Evolutionary conservation across 2,888 invertebrate genomes (phyloP).

Genomic region (Chironomus tentans): DNA sequence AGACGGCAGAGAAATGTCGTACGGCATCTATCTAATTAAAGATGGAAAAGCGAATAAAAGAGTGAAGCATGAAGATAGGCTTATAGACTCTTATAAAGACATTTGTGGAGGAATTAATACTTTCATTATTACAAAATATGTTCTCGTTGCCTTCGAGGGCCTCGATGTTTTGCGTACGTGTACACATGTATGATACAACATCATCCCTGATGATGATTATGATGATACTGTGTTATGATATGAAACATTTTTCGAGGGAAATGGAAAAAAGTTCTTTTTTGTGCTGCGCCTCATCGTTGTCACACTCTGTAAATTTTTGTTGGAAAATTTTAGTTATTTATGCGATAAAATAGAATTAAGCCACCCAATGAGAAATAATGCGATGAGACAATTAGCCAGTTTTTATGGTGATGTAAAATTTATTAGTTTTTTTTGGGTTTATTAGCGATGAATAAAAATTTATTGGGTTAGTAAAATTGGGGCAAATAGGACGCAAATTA

Average conservation of each 20-base stretch:
- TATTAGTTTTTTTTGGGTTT: too few species aligned
- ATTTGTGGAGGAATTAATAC: conserved; percentile 19
- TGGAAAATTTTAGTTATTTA: neutral
- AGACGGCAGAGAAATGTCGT: neutral
- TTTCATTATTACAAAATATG: conserved; percentile 21
- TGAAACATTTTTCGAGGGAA: neutral
- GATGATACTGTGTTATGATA: neutral
- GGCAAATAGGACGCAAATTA: too few species aligned
- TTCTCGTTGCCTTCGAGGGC: neutral
- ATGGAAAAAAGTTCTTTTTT: neutral
- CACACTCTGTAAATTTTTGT: too few species aligned
- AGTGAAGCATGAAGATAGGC: conserved; percentile 13
- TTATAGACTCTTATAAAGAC: conserved; percentile 16
- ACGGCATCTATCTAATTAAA: conserved; percentile 11
- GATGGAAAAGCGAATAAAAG: neutral
- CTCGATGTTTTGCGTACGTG: neutral
- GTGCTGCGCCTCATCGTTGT: neutral
- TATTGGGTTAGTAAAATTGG: too few species aligned
- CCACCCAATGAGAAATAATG: neutral
- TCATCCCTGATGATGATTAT: neutral
- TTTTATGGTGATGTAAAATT: too few species aligned
- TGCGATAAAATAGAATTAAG: neutral
- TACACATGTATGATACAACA: neutral
- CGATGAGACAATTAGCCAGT: neutral
- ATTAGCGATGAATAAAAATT: too few species aligned